These are phyloP conservation scores for Spongilla lacustris DNA, from an alignment of 37 sponge, comb jelly and placozoan species.

Conservation along the genomic window DNA sequence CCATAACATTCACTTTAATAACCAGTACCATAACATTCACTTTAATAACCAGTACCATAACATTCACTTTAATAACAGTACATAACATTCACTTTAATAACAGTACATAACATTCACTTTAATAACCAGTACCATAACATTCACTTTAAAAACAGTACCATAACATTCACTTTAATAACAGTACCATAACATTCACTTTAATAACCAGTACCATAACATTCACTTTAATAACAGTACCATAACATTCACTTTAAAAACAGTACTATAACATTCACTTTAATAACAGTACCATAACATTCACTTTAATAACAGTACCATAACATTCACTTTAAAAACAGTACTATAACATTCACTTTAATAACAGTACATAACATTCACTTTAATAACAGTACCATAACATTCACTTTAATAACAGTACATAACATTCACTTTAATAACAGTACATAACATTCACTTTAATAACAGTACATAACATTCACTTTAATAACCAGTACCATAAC, in stretches of 20 bases:
- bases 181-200: background rate
- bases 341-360: background rate
- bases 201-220: background rate
- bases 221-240: background rate
- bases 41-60: background rate
- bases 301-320: background rate
- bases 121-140: background rate
- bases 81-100: background rate
- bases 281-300: too few species aligned
- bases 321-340: background rate
- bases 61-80: too few species aligned
- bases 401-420: background rate
- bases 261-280: background rate
- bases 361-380: background rate
- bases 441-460: background rate
- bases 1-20: background rate
- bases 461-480: background rate
- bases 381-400: too few species aligned
- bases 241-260: background rate
- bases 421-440: background rate
- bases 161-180: background rate
- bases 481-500: background rate
- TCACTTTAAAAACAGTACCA: background rate
- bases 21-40: background rate
- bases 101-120: too few species aligned